Evolutionary conservation across 2,888 invertebrate species (phyloP), one percentile per base, ranked within the genome.

Genomic region (Synergus itoensis): DNA sequence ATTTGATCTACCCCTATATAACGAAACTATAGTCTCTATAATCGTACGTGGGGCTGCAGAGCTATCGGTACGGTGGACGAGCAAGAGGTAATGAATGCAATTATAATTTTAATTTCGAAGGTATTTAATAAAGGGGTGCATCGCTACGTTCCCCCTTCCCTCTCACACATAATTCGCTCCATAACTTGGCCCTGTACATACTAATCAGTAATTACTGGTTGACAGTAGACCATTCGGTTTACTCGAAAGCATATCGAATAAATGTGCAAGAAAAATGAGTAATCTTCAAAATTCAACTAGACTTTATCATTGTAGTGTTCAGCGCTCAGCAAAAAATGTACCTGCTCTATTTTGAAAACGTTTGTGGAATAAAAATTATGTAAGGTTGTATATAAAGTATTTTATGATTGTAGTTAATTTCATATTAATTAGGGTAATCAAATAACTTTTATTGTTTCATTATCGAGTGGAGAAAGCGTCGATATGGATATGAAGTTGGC

Each of bases 31-130:
- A 78, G 75, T 76, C 76, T 65, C 40, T 65, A 45, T 73, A 64
- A 79, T 69, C 69, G 36, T 62, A 78, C 57, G 40, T 77, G 79
- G 81, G 78, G 69, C 79, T 77, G 79, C 76, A 81, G 86, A 85
- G 87, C 87, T 86, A 86, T 85, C 85, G 86, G 83, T 84, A 84
- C 82, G 81, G 83, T 80, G 78, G 83, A 84, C 36, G 16, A 16
- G 85, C 83, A 80, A 84, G 83, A 87, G 89, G 87, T 88, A 90
- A 89, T 89, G 89, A 91, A 91, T 90, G 92, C 92, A 92, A 92
- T 92, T 91, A 92, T 91, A 91, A 92, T 92, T 92, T 92, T 92
- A 92, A 92, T 92, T 92, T 92, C 91, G 88, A 89, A 91, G 91
- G 92, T 91, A 92, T 92, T 92, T 91, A 92, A 92, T 91, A 92